Conservation (phyloP, 37 sponge, comb jelly and placozoan species). For the Beroe forskalii region DNA sequence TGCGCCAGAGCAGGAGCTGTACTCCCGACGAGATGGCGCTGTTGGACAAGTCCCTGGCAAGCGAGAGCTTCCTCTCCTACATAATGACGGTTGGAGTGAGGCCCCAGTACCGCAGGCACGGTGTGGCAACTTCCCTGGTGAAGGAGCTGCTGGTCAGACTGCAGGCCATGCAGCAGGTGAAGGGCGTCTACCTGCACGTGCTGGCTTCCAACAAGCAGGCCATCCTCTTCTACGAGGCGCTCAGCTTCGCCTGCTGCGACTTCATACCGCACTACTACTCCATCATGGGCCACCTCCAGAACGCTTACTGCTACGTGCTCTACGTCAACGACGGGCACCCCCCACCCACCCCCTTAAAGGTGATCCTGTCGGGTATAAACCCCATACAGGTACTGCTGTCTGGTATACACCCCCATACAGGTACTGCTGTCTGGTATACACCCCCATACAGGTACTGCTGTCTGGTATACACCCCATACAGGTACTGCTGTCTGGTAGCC, state of each 20-base stretch:
- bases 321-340: constrained; percentile 64
- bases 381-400: too few species aligned
- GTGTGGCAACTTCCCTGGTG: not conserved
- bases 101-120: not conserved
- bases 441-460: too few species aligned
- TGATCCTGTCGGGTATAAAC: too few species aligned
- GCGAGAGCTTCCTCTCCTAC: constrained; percentile 16
- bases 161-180: not conserved
- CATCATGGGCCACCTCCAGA: constrained; percentile 1
- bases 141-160: constrained; percentile 6
- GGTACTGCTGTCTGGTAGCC: too few species aligned
- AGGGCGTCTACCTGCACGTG: constrained; percentile 65
- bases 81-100: constrained; percentile 51
- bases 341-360: constrained; percentile 37
- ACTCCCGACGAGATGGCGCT: constrained; percentile 45
- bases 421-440: too few species aligned
- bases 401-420: too few species aligned
- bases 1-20: constrained; percentile 14
- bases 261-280: constrained; percentile 56
- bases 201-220: constrained; percentile 60
- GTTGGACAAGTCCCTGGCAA: not conserved
- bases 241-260: constrained; percentile 18
- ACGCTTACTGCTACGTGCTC: constrained; percentile 62
- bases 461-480: too few species aligned
- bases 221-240: constrained; percentile 62